Conservation (phyloP, 2,888 invertebrate species). For the Sylvicola cinctus region DNA sequence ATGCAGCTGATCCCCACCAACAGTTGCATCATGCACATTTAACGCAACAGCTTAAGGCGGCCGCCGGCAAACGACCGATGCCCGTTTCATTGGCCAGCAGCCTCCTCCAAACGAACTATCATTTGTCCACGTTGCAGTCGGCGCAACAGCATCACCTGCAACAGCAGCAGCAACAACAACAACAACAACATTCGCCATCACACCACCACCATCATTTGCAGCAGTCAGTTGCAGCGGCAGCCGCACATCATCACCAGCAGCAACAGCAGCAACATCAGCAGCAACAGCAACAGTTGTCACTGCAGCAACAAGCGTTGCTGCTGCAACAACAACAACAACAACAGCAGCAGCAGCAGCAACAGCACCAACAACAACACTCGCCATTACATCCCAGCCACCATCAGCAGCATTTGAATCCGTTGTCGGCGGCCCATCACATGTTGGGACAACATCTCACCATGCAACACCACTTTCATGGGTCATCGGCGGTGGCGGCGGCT, state of each 20-base stretch:
- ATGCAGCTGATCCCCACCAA: too few species aligned
- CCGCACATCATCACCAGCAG: conserved; percentile 8
- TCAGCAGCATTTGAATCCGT: conserved; percentile 3
- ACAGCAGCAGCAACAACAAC: conserved; percentile 8
- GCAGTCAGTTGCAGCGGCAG: conserved; percentile 6
- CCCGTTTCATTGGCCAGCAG: not conserved
- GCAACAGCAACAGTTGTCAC: conserved; percentile 7
- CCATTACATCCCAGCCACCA: conserved; percentile 6
- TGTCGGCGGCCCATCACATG: not conserved
- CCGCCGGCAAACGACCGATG: not conserved
- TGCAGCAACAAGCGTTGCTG: conserved; percentile 1
- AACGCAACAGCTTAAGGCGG: too few species aligned
- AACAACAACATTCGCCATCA: not conserved
- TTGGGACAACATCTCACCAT: conserved; percentile 4
- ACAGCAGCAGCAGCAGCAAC: conserved; percentile 8
- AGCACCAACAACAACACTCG: conserved; percentile 7
- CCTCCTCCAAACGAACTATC: not conserved
- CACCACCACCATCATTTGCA: conserved; percentile 2
- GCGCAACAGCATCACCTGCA: conserved; percentile 7
- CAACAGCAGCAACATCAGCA: conserved; percentile 7
- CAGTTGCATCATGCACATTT: too few species aligned
- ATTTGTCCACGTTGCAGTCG: not conserved
- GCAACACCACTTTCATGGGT: conserved; percentile 9
- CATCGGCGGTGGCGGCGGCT: conserved; percentile 6
- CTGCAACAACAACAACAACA: conserved; percentile 9